These are phyloP conservation scores for Drosophila sp. DNA, from an alignment of 1,140 invertebrate species.

Conservation along the genomic window DNA sequence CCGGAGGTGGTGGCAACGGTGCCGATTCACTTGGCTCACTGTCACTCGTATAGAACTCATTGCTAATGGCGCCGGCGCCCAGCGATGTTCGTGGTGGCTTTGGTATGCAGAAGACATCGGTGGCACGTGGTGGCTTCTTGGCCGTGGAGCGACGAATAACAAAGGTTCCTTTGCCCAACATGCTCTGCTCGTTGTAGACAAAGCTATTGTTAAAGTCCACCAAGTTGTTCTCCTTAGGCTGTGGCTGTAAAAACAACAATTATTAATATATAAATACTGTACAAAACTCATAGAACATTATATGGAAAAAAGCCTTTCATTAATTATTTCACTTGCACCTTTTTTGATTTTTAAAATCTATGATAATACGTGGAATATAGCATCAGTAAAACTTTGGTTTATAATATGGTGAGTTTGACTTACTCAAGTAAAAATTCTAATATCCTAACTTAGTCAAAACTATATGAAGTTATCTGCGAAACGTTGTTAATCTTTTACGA, in stretches of 20 bases:
- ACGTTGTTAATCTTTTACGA: no score
- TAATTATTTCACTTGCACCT: no score
- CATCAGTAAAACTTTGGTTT: no score
- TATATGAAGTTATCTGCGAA: no score
- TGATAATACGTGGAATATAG: no score
- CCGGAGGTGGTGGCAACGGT: conserved; percentile 44
- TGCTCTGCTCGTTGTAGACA: conserved; percentile 65
- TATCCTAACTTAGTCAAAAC: no score
- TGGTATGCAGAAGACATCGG: conserved; percentile 64
- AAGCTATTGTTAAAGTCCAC: conserved; percentile 64
- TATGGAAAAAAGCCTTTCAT: no score
- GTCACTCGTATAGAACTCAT: conserved; percentile 73
- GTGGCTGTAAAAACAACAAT: conserved; percentile 21
- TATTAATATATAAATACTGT: no score
- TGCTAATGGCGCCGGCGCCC: conserved; percentile 57
- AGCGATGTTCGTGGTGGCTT: conserved; percentile 65
- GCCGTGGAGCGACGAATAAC: conserved; percentile 71
- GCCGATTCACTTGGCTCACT: conserved; percentile 64
- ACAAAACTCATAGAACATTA: no score
- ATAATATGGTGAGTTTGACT: no score
- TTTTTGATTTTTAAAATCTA: no score
- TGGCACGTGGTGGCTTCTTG: conserved; percentile 70
- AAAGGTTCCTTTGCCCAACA: conserved; percentile 81
- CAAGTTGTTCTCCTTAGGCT: conserved; percentile 26
- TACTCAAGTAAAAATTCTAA: no score